phyloP scores from a whole-genome alignment of 2,113 vertebrate genomes.

The Hippolais icterina region DNA sequence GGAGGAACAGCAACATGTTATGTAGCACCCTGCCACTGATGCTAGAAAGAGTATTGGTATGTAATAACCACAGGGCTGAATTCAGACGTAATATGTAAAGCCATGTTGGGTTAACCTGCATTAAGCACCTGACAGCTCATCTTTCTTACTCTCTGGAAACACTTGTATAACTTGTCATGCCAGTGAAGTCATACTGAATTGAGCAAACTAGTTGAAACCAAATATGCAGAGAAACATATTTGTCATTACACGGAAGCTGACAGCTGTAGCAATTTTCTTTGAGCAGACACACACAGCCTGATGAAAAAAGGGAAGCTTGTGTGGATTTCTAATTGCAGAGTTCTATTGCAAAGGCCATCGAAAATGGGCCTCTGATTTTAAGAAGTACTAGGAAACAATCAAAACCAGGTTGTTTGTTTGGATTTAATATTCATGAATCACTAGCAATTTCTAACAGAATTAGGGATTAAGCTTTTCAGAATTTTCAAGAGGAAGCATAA shows the following conservation, averaged over 20 bases:
- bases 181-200: not conserved
- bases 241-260: slow-evolving; percentile 41
- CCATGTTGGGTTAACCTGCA: not conserved
- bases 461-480: slow-evolving; percentile 7
- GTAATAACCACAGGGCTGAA: not conserved
- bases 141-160: not conserved
- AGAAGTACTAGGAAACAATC: slow-evolving; percentile 40
- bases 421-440: slow-evolving; percentile 33
- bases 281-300: slow-evolving; percentile 8
- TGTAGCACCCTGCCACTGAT: not conserved
- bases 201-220: slow-evolving; percentile 27
- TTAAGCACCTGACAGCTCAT: not conserved
- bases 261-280: slow-evolving; percentile 42
- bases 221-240: slow-evolving; percentile 51
- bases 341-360: not conserved
- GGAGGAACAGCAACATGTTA: not conserved
- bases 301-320: slow-evolving; percentile 17
- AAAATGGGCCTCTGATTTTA: slow-evolving; percentile 27
- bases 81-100: fast-evolving
- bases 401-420: slow-evolving; percentile 48
- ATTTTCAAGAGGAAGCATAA: slow-evolving; percentile 9
- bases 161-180: slow-evolving; percentile 24
- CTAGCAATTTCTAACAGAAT: slow-evolving; percentile 16
- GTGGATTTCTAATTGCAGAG: slow-evolving; percentile 45
- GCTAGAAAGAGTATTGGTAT: not conserved